phyloP scores from a whole-genome alignment of 2,888 invertebrate species.

The Euplagia quadripunctaria region DNA sequence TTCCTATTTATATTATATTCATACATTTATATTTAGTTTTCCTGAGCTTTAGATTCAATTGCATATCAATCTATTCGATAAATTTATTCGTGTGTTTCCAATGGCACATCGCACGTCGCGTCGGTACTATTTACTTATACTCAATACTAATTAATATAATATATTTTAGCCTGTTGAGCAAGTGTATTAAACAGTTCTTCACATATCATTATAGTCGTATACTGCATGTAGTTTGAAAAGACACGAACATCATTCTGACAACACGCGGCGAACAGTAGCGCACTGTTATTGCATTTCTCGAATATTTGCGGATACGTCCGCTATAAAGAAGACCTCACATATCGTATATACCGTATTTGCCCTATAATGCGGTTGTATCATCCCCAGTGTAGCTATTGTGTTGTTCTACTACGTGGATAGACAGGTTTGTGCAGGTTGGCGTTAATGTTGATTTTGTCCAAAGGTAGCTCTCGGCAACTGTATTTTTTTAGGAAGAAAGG shows the following conservation, averaged over 20 bases:
- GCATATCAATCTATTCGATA: no score
- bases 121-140: neutral
- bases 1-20: no score
- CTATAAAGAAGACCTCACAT: neutral
- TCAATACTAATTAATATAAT: neutral
- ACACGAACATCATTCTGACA: neutral
- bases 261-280: neutral
- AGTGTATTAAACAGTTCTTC: neutral
- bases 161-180: neutral
- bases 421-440: neutral
- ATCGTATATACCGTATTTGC: neutral
- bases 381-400: neutral
- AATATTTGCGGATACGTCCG: neutral
- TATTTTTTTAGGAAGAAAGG: no score
- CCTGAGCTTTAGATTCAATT: no score
- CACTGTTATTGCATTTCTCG: slow-evolving; percentile 6
- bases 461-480: neutral
- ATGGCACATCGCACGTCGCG: neutral
- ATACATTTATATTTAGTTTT: no score
- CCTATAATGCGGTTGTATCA: neutral
- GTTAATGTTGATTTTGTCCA: neutral
- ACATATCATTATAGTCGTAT: neutral
- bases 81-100: neutral
- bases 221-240: neutral
- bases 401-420: neutral